Evolutionary conservation across 2,888 invertebrate species (phyloP), one percentile per base, ranked within the genome.

Genomic region (Zygogramma bicolorata): DNA sequence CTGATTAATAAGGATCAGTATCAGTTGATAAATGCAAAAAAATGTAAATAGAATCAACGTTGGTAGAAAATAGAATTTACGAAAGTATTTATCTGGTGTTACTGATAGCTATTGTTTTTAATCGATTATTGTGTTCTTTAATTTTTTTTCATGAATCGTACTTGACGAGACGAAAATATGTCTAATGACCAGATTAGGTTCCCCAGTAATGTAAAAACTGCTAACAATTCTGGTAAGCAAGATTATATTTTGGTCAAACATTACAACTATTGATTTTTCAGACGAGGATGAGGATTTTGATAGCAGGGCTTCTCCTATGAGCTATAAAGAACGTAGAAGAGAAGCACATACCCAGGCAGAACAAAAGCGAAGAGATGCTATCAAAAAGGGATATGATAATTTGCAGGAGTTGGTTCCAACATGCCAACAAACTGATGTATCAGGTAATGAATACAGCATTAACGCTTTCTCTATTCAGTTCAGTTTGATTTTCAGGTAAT

Each of bases 271-370:
- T 27, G 20, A 27, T 20, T 38, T 67, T 75, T 53, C 60, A 77
- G 77, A 77, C 61, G 92, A 92, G 80, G 91, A 91, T 81, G 91
- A 91, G 80, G 92, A 92, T 76, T 90, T 90, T 74, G 91, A 90
- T 77, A 88, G 88, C 65, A 90, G 89, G 80, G 88, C 86, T 76
- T 90, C 91, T 0, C 89, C 95, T 1, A 88, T 96, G 71, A 96
- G 94, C 84, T 98, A 97, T 86, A 98, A 97, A 86, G 97, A 98
- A 84, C 90, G 98, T 40, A 90, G 98, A 67, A 90, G 98, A 75
- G 97, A 98, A 86, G 98, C 98, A 4, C 98, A 98, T 85, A 98
- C 98, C 0, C 92, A 97, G 88, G 98, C 98, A 2, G 98, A 98
- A 87, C 98, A 98, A 86, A 98, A 98, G 85, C 90, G 98, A 77